Conservation (phyloP, 2,888 invertebrate species). For the Macropis europaea region DNA sequence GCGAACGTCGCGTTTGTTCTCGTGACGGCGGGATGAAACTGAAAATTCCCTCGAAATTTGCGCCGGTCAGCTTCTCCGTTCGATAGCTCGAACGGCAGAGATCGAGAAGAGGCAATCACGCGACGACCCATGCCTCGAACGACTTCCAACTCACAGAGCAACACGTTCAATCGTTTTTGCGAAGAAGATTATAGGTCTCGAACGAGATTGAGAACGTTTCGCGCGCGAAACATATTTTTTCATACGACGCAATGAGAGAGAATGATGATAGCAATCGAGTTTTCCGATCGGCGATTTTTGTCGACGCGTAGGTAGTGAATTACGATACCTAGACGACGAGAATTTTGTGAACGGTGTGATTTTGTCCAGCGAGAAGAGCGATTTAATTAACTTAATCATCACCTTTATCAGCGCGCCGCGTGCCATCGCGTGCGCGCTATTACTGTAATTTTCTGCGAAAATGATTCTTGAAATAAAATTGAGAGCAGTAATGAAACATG, state of each 20-base stretch:
- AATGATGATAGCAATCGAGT: background rate
- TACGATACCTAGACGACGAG: constrained; percentile 31
- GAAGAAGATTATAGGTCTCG: background rate
- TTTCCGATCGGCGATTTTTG: constrained; percentile 29
- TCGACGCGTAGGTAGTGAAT: constrained; percentile 35
- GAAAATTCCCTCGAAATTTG: constrained; percentile 11
- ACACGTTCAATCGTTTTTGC: background rate
- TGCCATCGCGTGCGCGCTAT: constrained; percentile 33
- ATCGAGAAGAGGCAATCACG: constrained; percentile 35
- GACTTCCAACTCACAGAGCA: constrained; percentile 33
- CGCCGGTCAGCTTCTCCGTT: background rate
- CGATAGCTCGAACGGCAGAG: constrained; percentile 44
- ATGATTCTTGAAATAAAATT: constrained; percentile 60
- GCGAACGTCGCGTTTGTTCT: constrained; percentile 6
- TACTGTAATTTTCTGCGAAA: constrained; percentile 58
- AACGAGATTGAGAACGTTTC: background rate
- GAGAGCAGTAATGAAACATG: constrained; percentile 14
- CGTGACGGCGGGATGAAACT: constrained; percentile 11
- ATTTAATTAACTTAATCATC: constrained; percentile 58
- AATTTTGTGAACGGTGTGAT: constrained; percentile 48
- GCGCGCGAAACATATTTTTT: background rate
- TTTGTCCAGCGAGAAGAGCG: constrained; percentile 40
- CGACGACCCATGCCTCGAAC: constrained; percentile 38
- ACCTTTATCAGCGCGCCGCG: constrained; percentile 46
- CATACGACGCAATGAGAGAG: no score